A percentile compares a stretch with the other conserved stretches of the same genome.
These are phyloP conservation scores for Tinea pellionella DNA, from an alignment of 2,888 invertebrate genomes.

Conservation along the genomic window DNA sequence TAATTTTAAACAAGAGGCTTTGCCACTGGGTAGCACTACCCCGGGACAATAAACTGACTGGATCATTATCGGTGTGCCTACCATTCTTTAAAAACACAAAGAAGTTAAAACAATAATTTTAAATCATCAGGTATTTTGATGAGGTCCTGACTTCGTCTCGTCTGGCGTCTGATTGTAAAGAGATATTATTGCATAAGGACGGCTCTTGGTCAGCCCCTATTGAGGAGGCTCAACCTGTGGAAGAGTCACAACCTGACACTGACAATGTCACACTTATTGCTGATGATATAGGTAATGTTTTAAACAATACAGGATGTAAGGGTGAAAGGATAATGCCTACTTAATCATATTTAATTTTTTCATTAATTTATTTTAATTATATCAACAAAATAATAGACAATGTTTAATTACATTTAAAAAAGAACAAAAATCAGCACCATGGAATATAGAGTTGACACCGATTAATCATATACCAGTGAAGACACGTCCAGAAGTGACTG, in stretches of 20 bases:
- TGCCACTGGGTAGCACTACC: no score
- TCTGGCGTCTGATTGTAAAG: conserved; percentile 77
- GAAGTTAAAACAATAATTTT: not conserved
- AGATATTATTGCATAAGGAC: conserved; percentile 86
- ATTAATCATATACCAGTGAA: conserved; percentile 60
- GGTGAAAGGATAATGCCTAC: no score
- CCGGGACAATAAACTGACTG: no score
- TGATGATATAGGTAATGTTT: conserved; percentile 76
- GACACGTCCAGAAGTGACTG: conserved; percentile 70
- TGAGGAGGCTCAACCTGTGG: conserved; percentile 71
- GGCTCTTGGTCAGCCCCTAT: conserved; percentile 85
- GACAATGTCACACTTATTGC: conserved; percentile 78
- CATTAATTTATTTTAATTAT: no score
- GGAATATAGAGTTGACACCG: conserved; percentile 70
- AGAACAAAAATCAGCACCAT: conserved; percentile 60
- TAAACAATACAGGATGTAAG: no score
- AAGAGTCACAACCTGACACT: conserved; percentile 60
- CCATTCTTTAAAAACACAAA: no score
- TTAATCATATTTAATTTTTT: no score
- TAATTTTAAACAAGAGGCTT: no score
- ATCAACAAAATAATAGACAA: no score
- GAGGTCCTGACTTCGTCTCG: conserved; percentile 81
- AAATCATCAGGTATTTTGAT: conserved; percentile 77
- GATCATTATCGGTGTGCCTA: no score
- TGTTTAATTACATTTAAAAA: no score